phyloP scores from a whole-genome alignment of 2,113 vertebrate genomes.

The Castor canadensis region DNA sequence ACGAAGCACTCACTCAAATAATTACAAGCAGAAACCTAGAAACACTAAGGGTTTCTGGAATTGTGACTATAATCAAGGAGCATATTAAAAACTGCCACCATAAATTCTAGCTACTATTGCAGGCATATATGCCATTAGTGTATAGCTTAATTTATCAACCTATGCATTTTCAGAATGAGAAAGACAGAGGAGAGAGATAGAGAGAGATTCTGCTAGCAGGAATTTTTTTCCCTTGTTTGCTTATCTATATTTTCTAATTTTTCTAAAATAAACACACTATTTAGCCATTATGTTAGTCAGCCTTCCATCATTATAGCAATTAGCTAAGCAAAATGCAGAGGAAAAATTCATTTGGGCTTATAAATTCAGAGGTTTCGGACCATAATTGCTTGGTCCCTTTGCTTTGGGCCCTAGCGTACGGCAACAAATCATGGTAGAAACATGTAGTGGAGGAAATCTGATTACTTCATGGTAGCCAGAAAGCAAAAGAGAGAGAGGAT shows the following conservation, averaged over 20 bases:
- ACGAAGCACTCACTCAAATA: neutral
- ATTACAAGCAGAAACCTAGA: neutral
- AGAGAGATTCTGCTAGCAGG: too few species aligned
- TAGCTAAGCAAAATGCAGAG: neutral
- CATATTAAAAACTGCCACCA: neutral
- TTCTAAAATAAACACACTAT: neutral
- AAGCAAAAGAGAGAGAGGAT: too few species aligned
- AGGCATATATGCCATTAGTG: neutral
- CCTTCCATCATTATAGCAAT: too few species aligned
- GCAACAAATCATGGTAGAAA: neutral
- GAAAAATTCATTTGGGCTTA: neutral
- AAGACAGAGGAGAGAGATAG: too few species aligned
- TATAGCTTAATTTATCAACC: neutral
- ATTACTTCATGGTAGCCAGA: neutral
- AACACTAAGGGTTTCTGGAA: neutral
- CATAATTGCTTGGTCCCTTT: neutral
- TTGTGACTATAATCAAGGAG: neutral
- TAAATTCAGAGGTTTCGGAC: neutral
- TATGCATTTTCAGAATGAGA: neutral
- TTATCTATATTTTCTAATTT: conserved; percentile 22
- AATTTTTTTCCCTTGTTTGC: neutral
- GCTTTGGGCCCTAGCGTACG: neutral
- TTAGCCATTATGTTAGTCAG: neutral
- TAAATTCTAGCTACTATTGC: neutral
- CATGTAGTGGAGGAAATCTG: neutral